These are phyloP conservation scores for Urophycis tenuis DNA, from an alignment of 2,797 vertebrate species.

Conservation along the genomic window DNA sequence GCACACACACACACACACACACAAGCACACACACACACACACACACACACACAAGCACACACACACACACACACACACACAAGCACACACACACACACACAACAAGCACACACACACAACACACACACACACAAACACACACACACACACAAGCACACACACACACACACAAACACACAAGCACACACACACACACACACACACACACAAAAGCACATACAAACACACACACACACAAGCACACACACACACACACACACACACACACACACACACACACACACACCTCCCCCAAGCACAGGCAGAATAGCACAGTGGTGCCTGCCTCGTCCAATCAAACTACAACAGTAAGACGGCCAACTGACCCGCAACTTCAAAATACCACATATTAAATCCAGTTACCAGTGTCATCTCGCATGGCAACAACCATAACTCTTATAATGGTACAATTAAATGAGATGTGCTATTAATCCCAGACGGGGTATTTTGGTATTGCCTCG, in stretches of 20 bases:
- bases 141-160: too few species aligned
- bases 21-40: too few species aligned
- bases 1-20: too few species aligned
- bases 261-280: background rate
- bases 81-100: too few species aligned
- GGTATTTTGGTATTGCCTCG: conserved; percentile 29
- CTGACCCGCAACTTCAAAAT: background rate
- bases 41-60: background rate
- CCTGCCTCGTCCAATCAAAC: background rate
- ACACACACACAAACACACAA: too few species aligned
- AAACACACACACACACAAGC: too few species aligned
- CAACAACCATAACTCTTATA: background rate
- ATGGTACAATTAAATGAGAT: background rate
- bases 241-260: too few species aligned
- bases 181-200: too few species aligned
- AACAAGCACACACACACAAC: too few species aligned
- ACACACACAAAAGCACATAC: too few species aligned
- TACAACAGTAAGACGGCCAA: background rate
- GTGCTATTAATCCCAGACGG: background rate
- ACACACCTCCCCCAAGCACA: background rate
- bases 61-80: too few species aligned
- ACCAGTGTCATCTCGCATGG: background rate
- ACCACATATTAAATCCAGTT: background rate
- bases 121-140: too few species aligned
- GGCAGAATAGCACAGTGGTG: background rate